These are phyloP conservation scores for Morpho deidamia DNA, from an alignment of 2,888 invertebrate genomes.

Conservation along the genomic window DNA sequence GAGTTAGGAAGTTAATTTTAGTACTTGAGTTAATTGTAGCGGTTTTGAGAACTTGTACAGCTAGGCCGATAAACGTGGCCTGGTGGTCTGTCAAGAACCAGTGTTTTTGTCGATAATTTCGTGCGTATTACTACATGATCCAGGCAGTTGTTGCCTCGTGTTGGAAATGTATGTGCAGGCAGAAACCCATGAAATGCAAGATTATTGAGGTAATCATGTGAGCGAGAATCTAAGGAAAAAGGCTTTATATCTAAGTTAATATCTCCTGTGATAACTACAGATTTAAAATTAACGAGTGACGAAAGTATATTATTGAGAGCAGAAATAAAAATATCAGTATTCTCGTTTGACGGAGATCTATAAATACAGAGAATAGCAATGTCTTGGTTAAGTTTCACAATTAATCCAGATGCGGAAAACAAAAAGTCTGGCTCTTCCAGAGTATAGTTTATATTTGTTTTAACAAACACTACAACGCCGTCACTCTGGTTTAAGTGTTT, in stretches of 20 bases:
- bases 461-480: no score
- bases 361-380: neutral
- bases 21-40: no score
- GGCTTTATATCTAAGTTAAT: neutral
- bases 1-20: no score
- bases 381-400: neutral
- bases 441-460: no score
- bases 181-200: neutral
- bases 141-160: neutral
- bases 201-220: neutral
- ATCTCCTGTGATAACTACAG: neutral
- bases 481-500: no score
- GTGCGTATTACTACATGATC: neutral
- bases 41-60: no score
- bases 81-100: neutral
- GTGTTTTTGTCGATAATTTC: no score
- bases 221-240: neutral
- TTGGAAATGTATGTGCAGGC: neutral
- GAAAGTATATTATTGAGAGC: neutral
- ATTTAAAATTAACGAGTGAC: neutral
- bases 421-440: no score
- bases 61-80: neutral
- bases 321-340: neutral
- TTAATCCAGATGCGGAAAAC: neutral
- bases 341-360: neutral